Base-by-base conservation (phyloP, 2,797 vertebrate genomes). In the Monodelphis domestica region DNA sequence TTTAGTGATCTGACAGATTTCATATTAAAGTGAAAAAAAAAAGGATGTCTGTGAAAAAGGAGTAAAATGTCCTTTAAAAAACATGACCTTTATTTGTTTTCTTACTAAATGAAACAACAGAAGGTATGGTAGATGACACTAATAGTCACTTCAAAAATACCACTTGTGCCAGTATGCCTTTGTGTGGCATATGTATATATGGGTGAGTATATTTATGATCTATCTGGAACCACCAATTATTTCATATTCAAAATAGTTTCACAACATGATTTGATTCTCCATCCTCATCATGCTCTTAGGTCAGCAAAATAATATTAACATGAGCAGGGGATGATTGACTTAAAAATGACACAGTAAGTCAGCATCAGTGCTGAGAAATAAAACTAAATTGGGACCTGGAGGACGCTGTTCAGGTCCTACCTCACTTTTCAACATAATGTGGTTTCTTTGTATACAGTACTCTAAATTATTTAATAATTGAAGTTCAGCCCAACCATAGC, bases 381-480 rank as follows among this genome's bases (percentile, higher is more conserved):
- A 84, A 84, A 26, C 91, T 91, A 92, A 70, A 93, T 95, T 96
- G 87, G 95, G 89, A 95, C 78, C 90, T 92, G 53, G 93, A 92
- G 53, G 51, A 90, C 95, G 97, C 89, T 89, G 53, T 90, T 96
- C 96, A 94, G 87, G 92, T n/a, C 91, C 94, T 91, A 87, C 70
- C 93, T 94, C 94, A 92, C 90, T 92, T 96, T 96, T 95, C 93
- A 94, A 93, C 94, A 87, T 96, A 90, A 91, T 93, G 55, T 30
- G 59, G 92, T 96, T 96, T 94, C 33, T 93, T 96, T 57, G 89
- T 92, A 95, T 95, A 90, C 53, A 90, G 33, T 63, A 28, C 96
- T 97, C 55, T 98, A 95, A 96, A 95, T 94, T 96, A 96, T 97
- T 98, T 95, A 98, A 97, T 98, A 97, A 97, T 97, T 97, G 97